Percentiles rank a stretch among this genome's conserved stretches.
These are phyloP conservation scores for Nothocercus julius DNA, from an alignment of 2,113 vertebrate genomes.

Conservation along the genomic window DNA sequence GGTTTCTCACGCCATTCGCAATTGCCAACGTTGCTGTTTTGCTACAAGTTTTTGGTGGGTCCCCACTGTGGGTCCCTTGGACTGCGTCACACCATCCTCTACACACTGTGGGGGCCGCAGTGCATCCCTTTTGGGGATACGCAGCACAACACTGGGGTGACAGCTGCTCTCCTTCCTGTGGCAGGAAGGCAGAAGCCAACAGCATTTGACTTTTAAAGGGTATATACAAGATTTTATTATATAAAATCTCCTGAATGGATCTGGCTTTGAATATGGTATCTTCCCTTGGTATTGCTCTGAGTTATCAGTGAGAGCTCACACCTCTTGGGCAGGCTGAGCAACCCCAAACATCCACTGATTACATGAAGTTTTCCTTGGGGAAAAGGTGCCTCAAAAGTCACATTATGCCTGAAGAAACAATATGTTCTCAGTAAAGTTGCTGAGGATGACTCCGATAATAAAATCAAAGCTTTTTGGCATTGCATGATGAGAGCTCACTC, in stretches of 20 bases:
- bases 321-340: not conserved
- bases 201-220: not conserved
- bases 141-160: not conserved
- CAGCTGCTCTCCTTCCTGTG: not conserved
- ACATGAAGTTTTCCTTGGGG: not conserved
- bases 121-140: not conserved
- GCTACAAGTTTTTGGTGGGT: not conserved
- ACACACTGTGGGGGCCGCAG: rapidly evolving
- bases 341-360: not conserved
- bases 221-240: not conserved
- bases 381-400: not conserved
- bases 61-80: rapidly evolving
- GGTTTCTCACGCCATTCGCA: not conserved
- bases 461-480: not conserved
- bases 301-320: not conserved
- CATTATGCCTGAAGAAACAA: not conserved
- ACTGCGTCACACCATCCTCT: rapidly evolving
- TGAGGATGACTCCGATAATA: not conserved
- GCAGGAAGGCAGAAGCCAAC: rapidly evolving
- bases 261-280: not conserved
- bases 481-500: not conserved
- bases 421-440: not conserved
- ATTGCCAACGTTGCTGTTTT: not conserved
- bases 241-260: not conserved
- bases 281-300: rapidly evolving